A percentile compares a stretch with the other conserved stretches of the same genome.
Evolutionary conservation across 53 echinoderm and acorn worm genomes (phyloP).

Genomic region (Mesocentrotus franciscanus): DNA sequence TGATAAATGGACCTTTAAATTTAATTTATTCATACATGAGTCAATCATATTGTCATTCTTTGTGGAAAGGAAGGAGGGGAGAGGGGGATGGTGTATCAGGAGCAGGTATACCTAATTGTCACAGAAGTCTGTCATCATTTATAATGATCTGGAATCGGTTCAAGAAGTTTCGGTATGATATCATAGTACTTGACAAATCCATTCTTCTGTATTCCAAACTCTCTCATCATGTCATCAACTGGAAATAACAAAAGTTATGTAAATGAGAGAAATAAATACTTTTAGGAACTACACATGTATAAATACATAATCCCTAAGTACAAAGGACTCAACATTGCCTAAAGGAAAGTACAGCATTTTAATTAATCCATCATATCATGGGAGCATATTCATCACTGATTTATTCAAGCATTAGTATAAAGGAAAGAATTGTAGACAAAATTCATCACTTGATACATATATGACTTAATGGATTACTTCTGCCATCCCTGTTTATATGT

Average conservation of each 20-base stretch:
- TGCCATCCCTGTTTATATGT: too few relatives aligned
- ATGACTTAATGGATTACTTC: too few relatives aligned
- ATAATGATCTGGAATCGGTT: slow-evolving; percentile 88
- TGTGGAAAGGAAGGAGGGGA: neutral
- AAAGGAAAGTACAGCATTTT: too few relatives aligned
- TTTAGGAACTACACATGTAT: too few relatives aligned
- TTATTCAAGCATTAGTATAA: too few relatives aligned
- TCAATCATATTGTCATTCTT: neutral
- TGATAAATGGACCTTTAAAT: neutral
- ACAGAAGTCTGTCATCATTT: slow-evolving; percentile 47
- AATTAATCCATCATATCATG: too few relatives aligned
- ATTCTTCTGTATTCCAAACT: slow-evolving; percentile 89
- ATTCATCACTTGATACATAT: too few relatives aligned
- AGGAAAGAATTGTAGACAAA: too few relatives aligned
- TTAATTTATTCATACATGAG: neutral
- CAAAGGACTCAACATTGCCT: neutral
- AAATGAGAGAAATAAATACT: slow-evolving; percentile 6
- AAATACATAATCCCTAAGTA: neutral
- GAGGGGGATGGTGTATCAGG: neutral
- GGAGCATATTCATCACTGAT: too few relatives aligned
- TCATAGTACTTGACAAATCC: slow-evolving; percentile 90
- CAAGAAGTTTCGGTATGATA: slow-evolving; percentile 80
- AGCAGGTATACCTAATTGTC: too few relatives aligned
- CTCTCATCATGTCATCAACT: slow-evolving; percentile 94
- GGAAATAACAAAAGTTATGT: neutral